Evolutionary conservation across 2,797 vertebrate genomes (phyloP), one percentile per base, ranked within the genome.

Genomic region (Zalophus californianus): DNA sequence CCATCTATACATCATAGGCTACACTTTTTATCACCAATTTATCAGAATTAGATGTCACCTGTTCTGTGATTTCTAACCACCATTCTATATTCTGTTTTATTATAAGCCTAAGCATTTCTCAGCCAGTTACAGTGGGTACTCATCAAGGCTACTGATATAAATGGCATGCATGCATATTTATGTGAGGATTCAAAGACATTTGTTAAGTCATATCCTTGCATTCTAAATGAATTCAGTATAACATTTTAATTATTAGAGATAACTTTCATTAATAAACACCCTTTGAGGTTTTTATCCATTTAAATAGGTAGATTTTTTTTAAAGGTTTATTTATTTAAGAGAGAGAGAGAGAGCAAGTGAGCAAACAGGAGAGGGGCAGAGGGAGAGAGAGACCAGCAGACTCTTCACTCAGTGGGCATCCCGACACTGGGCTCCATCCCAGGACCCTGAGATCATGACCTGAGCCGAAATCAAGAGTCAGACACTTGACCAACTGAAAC

Each of bases 81-180:
- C 84, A 85, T 90, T 98, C 98, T 97, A 25, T 98, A 98, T 98
- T 98, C 98, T 97, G 98, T 97, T 98, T 98, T 99, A 98, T 99
- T 99, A 98, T 98, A 98, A 99, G 98, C 97, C 98, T 99, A 98
- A 98, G 98, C 97, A 82, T 98, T 98, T 96, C 98, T 98, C 96
- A 98, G 98, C 98, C 98, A 98, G 98, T 98, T 98, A 98, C 98
- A 98, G 95, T 98, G 98, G 98, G 98, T 99, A 99, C 98, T 99
- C 98, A 99, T 99, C 98, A 99, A 99, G 99, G 98, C 99, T 99
- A 98, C 98, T 98, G 98, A 99, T 99, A 99, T 99, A 99, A 98
- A 99, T 98, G 98, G 97, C 97, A 97, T 95, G 84, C 98, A 98
- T 99, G 98, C 98, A 99, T 99, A 99, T 99, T 99, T 98, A 99